Conservation (phyloP, 2,797 vertebrate species). For the Okamejei kenojei region DNA sequence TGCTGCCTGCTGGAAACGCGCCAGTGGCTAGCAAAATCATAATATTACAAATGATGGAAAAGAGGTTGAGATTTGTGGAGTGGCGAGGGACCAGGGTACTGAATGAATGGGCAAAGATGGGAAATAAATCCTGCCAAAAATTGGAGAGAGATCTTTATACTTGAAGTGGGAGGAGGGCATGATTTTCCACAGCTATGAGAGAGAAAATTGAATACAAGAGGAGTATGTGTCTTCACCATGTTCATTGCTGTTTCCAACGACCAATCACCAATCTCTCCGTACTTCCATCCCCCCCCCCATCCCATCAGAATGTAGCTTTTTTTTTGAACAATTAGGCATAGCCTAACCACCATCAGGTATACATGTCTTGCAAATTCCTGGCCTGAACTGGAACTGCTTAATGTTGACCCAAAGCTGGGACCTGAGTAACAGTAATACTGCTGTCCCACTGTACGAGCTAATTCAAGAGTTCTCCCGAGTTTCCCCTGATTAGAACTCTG, state of each 20-base stretch:
- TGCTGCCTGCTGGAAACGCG: too few relatives aligned
- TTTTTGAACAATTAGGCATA: background rate
- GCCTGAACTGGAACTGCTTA: background rate
- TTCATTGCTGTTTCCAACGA: background rate
- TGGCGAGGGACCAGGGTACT: background rate
- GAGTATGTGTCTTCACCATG: background rate
- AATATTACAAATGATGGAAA: too few relatives aligned
- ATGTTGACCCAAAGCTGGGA: background rate
- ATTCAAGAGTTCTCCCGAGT: too few relatives aligned
- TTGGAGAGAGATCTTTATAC: background rate
- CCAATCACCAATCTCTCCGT: background rate
- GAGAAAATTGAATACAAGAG: background rate
- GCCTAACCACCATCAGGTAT: background rate
- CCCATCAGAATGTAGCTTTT: background rate
- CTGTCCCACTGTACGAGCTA: too few relatives aligned
- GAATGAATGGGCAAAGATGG: background rate
- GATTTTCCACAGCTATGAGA: background rate
- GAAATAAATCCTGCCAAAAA: background rate
- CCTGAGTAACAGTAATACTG: too few relatives aligned
- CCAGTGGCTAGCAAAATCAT: too few relatives aligned
- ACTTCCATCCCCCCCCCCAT: too few relatives aligned
- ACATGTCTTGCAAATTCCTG: background rate
- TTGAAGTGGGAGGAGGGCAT: background rate
- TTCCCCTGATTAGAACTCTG: too few relatives aligned
- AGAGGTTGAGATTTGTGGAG: background rate